These are phyloP conservation scores for Hipposideros larvatus DNA, from an alignment of 2,797 vertebrate species.

Conservation along the genomic window DNA sequence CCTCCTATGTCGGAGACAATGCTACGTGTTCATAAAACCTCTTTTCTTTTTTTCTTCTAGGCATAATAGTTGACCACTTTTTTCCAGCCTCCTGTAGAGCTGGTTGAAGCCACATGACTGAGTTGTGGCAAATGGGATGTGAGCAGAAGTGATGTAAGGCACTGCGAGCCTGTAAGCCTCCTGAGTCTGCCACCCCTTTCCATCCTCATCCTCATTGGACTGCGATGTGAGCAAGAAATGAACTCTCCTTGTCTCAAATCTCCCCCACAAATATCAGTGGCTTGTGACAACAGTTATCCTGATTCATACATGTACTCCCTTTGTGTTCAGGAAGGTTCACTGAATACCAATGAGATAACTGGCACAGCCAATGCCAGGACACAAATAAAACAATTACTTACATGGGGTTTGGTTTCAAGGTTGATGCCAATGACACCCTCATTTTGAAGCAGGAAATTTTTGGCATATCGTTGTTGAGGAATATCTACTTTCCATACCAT, in stretches of 20 bases:
- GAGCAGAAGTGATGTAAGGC: not conserved
- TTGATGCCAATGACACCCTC: not conserved
- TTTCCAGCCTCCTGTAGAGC: not conserved
- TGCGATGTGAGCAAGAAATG: not conserved
- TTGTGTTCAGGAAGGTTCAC: not conserved
- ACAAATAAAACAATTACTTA: not conserved
- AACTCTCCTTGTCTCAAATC: not conserved
- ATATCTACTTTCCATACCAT: constrained; percentile 12
- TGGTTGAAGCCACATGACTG: not conserved
- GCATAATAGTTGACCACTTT: not conserved
- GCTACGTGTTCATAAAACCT: not conserved
- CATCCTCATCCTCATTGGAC: not conserved
- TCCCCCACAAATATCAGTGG: not conserved
- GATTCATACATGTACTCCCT: not conserved
- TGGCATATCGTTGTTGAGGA: constrained; percentile 14
- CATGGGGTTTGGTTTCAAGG: not conserved
- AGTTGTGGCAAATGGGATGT: not conserved
- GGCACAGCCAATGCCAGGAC: not conserved
- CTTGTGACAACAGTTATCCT: not conserved
- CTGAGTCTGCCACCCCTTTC: no score
- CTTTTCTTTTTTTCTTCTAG: not conserved
- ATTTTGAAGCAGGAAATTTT: constrained; percentile 25
- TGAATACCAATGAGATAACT: not conserved
- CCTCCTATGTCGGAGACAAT: not conserved
- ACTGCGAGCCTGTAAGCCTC: not conserved